phyloP scores from a whole-genome alignment of 53 echinoderm and acorn worm species.

The Henricia sp. region DNA sequence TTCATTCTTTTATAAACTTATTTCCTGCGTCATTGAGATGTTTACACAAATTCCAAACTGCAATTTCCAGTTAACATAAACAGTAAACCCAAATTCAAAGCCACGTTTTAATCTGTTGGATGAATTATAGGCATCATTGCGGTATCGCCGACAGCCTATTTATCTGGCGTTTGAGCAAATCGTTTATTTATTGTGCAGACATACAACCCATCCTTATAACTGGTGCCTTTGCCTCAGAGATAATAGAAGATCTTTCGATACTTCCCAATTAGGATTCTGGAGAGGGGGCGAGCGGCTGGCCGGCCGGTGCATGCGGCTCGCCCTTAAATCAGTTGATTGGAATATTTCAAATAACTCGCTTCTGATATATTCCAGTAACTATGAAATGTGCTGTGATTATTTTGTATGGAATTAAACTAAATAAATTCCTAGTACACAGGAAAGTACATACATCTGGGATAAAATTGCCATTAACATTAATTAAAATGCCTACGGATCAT shows the following conservation, averaged over 20 bases:
- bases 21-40: conserved; percentile 7
- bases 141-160: not conserved
- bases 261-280: conserved; percentile 35
- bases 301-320: too few relatives aligned
- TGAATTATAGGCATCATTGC: not conserved
- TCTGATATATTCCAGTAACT: too few relatives aligned
- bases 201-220: conserved; percentile 1
- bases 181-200: conserved; percentile 50
- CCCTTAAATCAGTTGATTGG: too few relatives aligned
- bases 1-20: not conserved
- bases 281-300: not conserved
- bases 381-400: too few relatives aligned
- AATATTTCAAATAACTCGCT: too few relatives aligned
- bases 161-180: conserved; percentile 28
- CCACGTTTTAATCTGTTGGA: conserved; percentile 21
- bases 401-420: too few relatives aligned
- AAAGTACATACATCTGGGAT: too few relatives aligned
- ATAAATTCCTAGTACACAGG: too few relatives aligned
- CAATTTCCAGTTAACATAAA: conserved; percentile 62
- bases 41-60: conserved; percentile 32
- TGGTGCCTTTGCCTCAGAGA: not conserved
- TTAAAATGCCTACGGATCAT: too few relatives aligned
- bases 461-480: too few relatives aligned
- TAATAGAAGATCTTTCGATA: conserved; percentile 43
- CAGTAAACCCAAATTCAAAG: not conserved